Base-by-base conservation (phyloP, 2,888 invertebrate species). In the Drepana falcataria region DNA sequence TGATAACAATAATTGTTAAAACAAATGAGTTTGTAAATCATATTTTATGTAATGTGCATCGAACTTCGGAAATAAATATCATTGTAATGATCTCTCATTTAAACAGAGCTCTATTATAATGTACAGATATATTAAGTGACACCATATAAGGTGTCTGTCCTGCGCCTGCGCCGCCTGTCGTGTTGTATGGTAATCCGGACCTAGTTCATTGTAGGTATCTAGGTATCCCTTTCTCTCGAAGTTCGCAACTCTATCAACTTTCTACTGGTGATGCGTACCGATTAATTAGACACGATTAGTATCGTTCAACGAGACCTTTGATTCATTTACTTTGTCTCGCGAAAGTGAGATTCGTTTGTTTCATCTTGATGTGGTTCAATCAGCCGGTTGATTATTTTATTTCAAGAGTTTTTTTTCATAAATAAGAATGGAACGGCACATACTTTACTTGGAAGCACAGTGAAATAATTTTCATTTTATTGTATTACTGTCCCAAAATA, bases 271-370 rank as follows among this genome's bases (percentile, higher is more conserved):
- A 85, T 83, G 82, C 87, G 84, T 81, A 83, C 81, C 81, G 87
- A 88, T 90, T 88, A 89, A 90, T 90, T 87, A 85, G 82, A 77
- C 77, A 80, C 85, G 87, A 87, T 88, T 84, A 79, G 70, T 78
- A 79, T 77, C 68, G 64, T 67, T 69, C 73, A 75, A 76, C 71
- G 66, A 68, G 73, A 82, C 78, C 79, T 79, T 75, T 67, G 65
- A 61, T 75, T 69, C 67, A 73, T 73, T 77, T 71, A 69, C 66
- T 71, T 70, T 64, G 58, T 57, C 56, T 71, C 63, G 71, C 74
- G 77, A 81, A 81, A 80, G 78, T 75, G 71, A 77, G 66, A 69
- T 71, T 60, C 71, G 66, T 68, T 71, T 69, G 57, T 68, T 63
- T 65, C 59, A 59, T 69, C 69, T 67, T 65, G 62, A 66, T 69